Conservation (phyloP, 2,113 vertebrate species). For the Oryzias javanicus region DNA sequence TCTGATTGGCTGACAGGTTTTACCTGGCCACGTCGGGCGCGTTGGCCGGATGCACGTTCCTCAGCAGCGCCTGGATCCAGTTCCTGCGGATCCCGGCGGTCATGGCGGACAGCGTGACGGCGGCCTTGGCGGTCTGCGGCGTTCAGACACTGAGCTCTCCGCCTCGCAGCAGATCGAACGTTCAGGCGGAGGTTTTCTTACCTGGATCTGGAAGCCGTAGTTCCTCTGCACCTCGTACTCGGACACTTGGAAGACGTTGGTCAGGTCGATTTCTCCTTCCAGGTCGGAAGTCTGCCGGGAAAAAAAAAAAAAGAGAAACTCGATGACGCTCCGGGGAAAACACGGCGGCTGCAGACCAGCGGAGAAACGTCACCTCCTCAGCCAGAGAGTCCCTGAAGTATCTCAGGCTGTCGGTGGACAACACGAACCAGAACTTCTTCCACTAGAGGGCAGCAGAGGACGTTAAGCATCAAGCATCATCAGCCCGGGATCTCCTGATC, state of each 20-base stretch:
- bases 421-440: conserved; percentile 77
- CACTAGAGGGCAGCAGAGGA: conserved; percentile 61
- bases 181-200: conserved; percentile 29
- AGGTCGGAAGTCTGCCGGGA: conserved; percentile 59
- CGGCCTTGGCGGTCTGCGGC: conserved; percentile 48
- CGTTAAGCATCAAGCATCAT: background rate
- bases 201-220: conserved; percentile 75
- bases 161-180: background rate
- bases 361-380: conserved; percentile 58
- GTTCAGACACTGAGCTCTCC: background rate
- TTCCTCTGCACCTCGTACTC: conserved; percentile 71
- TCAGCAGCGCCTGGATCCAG: conserved; percentile 76
- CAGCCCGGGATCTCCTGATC: background rate
- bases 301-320: background rate
- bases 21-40: conserved; percentile 71
- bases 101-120: conserved; percentile 70
- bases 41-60: conserved; percentile 55
- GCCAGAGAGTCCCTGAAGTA: conserved; percentile 68
- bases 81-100: conserved; percentile 74
- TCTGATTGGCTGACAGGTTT: background rate
- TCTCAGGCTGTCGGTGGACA: conserved; percentile 66
- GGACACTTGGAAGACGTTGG: conserved; percentile 63
- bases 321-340: background rate
- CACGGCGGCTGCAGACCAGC: background rate
- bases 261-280: conserved; percentile 70